phyloP scores from a whole-genome alignment of 2,888 invertebrate genomes.

The Coronaproctus castanopsis region DNA sequence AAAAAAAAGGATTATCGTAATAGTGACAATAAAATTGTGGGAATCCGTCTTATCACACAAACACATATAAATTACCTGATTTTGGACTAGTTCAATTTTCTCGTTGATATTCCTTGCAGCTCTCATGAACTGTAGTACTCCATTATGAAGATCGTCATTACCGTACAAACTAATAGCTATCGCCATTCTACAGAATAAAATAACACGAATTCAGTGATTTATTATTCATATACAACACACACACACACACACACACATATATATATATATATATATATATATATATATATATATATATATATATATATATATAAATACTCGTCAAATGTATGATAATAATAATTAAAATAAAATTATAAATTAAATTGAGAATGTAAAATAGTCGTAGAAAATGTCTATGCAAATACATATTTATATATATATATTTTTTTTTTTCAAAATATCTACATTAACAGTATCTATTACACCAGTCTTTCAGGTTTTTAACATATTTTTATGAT shows the following conservation, averaged over 20 bases:
- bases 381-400: too few relatives aligned
- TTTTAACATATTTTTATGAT: too few relatives aligned
- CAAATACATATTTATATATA: too few relatives aligned
- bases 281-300: background rate
- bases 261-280: background rate
- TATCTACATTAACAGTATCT: too few relatives aligned
- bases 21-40: too few relatives aligned
- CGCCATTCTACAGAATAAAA: constrained; percentile 31
- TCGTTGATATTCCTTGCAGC: constrained; percentile 64
- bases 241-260: background rate
- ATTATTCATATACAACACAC: background rate
- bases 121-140: constrained; percentile 56
- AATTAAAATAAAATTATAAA: background rate
- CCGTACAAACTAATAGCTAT: constrained; percentile 82
- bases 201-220: background rate
- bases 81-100: constrained; percentile 55
- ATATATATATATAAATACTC: background rate
- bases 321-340: background rate
- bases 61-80: too few relatives aligned
- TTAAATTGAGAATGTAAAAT: too few relatives aligned
- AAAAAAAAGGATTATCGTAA: too few relatives aligned
- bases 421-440: too few relatives aligned
- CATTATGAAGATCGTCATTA: constrained; percentile 85
- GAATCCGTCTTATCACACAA: too few relatives aligned
- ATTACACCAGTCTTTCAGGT: too few relatives aligned